These are phyloP conservation scores for Chrysocyon brachyurus DNA, from an alignment of 2,797 vertebrate genomes.

Conservation along the genomic window DNA sequence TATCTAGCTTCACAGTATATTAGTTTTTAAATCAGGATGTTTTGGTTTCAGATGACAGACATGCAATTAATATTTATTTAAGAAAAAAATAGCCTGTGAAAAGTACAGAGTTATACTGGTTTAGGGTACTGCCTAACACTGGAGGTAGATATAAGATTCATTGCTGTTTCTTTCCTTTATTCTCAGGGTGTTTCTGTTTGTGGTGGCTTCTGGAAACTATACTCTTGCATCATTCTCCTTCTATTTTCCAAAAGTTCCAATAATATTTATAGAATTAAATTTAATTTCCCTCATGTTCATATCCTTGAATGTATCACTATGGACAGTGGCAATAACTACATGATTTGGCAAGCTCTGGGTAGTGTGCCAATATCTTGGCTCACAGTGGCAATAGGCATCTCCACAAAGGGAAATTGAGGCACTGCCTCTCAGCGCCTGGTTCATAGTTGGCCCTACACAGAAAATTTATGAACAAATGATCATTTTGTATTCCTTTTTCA, in stretches of 20 bases:
- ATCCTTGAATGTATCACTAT: background rate
- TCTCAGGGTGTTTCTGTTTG: background rate
- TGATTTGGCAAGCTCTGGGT: background rate
- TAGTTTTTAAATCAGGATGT: background rate
- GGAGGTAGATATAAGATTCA: too few relatives aligned
- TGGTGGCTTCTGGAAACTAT: background rate
- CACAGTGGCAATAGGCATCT: background rate
- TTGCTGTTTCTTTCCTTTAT: background rate
- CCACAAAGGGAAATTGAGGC: background rate
- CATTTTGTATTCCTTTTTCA: background rate
- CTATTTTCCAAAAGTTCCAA: background rate
- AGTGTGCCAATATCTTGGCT: background rate
- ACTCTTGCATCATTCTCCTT: background rate
- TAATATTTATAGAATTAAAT: background rate
- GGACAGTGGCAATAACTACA: background rate
- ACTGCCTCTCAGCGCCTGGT: background rate
- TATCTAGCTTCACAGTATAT: background rate
- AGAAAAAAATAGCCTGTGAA: background rate
- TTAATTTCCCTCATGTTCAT: background rate
- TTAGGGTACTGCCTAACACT: background rate
- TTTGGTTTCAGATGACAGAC: background rate
- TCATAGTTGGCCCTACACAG: background rate
- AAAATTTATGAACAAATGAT: background rate
- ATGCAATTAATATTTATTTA: background rate
- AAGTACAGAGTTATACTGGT: background rate